These are phyloP conservation scores for Dasysyrphus tricinctus DNA, from an alignment of 2,888 invertebrate species.

Conservation along the genomic window DNA sequence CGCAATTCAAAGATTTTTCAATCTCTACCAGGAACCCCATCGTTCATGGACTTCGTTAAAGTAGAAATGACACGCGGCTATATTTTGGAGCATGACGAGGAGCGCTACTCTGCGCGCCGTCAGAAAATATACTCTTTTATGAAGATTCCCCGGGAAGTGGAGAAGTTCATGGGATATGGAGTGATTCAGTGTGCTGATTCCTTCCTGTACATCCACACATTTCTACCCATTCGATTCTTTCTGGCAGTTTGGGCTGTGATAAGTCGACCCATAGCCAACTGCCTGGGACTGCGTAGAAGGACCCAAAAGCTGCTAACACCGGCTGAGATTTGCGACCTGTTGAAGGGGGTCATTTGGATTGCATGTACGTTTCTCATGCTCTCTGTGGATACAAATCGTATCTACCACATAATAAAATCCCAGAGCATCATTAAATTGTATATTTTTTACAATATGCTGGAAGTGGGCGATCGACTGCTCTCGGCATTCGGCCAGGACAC, in stretches of 20 bases:
- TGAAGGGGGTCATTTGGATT: conserved; percentile 95
- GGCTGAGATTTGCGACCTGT: conserved; percentile 97
- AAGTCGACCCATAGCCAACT: conserved; percentile 89
- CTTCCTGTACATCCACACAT: conserved; percentile 98
- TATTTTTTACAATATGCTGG: conserved; percentile 99
- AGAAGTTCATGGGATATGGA: conserved; percentile 96
- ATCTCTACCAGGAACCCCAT: conserved; percentile 75
- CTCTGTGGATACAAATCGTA: conserved; percentile 97
- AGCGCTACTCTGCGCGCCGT: conserved; percentile 95
- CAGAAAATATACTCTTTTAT: conserved; percentile 99
- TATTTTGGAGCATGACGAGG: conserved; percentile 96
- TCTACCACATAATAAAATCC: conserved; percentile 98
- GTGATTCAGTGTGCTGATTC: conserved; percentile 98
- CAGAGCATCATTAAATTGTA: conserved; percentile 99
- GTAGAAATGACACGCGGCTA: conserved; percentile 97
- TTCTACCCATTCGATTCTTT: conserved; percentile 95
- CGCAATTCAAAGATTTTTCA: background rate
- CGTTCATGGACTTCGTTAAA: conserved; percentile 88
- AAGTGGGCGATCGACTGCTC: conserved; percentile 97
- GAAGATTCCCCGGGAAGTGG: conserved; percentile 95
- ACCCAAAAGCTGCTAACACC: conserved; percentile 89
- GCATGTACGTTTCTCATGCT: conserved; percentile 92
- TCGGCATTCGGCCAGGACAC: conserved; percentile 99
- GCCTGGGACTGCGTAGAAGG: conserved; percentile 86
- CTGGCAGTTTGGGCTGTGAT: conserved; percentile 93